Conservation (phyloP, 2,888 invertebrate species). For the Scaptomyza polygonia region DNA sequence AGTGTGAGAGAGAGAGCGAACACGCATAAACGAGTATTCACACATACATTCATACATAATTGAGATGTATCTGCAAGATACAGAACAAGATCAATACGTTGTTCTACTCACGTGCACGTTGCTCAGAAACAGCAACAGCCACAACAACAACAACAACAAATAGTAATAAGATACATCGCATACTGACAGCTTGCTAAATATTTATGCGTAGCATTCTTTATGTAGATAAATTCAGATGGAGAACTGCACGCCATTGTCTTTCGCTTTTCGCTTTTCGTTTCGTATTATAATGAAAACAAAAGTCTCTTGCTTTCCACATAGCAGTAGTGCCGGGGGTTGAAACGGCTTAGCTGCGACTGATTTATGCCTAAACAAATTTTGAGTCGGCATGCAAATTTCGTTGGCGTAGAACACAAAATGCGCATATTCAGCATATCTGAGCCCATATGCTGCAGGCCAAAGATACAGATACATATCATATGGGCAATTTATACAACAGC, state of each 20-base stretch:
- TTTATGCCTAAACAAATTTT: slow-evolving; percentile 48
- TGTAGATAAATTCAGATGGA: slow-evolving; percentile 53
- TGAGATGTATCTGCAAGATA: slow-evolving; percentile 76
- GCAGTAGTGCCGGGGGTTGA: slow-evolving; percentile 1
- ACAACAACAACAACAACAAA: slow-evolving; percentile 20
- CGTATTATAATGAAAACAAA: slow-evolving; percentile 71
- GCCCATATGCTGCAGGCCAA: slow-evolving; percentile 37
- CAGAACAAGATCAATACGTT: slow-evolving; percentile 76
- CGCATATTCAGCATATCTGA: slow-evolving; percentile 50
- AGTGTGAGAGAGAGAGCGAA: slow-evolving; percentile 30
- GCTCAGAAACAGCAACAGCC: slow-evolving; percentile 35
- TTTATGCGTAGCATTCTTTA: slow-evolving; percentile 63
- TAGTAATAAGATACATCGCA: slow-evolving; percentile 49
- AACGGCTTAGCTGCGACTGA: slow-evolving; percentile 22
- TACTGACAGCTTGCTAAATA: slow-evolving; percentile 64
- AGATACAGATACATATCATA: slow-evolving; percentile 33
- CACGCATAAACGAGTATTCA: slow-evolving; percentile 71
- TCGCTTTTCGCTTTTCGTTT: slow-evolving; percentile 39
- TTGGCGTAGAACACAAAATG: slow-evolving; percentile 46
- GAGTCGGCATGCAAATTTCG: slow-evolving; percentile 60
- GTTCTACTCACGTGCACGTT: slow-evolving; percentile 75
- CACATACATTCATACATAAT: slow-evolving; percentile 21
- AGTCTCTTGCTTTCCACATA: slow-evolving; percentile 36
- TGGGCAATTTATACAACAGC: slow-evolving; percentile 59
- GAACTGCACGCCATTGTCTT: slow-evolving; percentile 56